A percentile compares a stretch with the other conserved stretches of the same genome.
phyloP scores from a whole-genome alignment of 2,113 vertebrate genomes.

The Hippopotamus amphibius region DNA sequence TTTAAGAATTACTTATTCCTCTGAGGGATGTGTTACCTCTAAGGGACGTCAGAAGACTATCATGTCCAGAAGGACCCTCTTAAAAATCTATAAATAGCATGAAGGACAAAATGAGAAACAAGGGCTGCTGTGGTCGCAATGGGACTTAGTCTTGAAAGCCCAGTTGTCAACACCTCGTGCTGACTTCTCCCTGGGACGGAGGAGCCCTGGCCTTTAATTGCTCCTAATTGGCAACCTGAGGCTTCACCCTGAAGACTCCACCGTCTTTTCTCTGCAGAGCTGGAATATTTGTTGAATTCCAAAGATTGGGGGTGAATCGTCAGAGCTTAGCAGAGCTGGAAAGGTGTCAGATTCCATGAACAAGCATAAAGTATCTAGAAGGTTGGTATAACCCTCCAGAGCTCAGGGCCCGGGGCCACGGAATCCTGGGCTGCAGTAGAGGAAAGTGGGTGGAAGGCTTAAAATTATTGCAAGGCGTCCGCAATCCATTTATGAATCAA shows the following conservation, averaged over 20 bases:
- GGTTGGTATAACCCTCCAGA: background rate
- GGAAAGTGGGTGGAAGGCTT: background rate
- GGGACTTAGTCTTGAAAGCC: background rate
- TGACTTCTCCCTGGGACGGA: background rate
- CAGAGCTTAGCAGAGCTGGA: background rate
- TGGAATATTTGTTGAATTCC: background rate
- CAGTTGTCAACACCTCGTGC: background rate
- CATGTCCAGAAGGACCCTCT: background rate
- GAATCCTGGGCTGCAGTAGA: background rate
- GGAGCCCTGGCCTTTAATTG: background rate
- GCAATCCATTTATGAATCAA: background rate
- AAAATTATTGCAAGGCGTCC: background rate
- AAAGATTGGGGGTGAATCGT: background rate
- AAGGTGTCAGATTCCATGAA: background rate
- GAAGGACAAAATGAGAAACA: constrained; percentile 1
- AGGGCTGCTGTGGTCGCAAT: background rate
- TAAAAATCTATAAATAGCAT: constrained; percentile 4
- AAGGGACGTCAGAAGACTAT: background rate
- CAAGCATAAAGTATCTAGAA: background rate
- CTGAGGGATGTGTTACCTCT: background rate
- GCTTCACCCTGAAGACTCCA: background rate
- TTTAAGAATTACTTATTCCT: constrained; percentile 1
- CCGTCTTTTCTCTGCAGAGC: background rate
- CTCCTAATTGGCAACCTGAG: background rate
- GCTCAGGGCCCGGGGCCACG: background rate